These are phyloP conservation scores for Xyrauchen texanus DNA, from an alignment of 2,113 vertebrate species.

Conservation along the genomic window DNA sequence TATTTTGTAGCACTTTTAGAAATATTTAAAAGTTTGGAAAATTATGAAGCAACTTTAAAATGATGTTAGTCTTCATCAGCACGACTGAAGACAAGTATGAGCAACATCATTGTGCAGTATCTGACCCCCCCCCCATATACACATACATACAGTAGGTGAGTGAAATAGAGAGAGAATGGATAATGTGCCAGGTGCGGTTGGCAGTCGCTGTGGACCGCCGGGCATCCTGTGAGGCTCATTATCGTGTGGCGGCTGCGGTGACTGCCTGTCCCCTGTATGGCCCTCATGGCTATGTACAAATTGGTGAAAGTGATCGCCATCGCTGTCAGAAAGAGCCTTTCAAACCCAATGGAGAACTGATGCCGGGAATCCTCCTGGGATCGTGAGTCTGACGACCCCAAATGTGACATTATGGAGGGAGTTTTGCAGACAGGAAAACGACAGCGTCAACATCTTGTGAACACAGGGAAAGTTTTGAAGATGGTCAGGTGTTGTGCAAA, in stretches of 20 bases:
- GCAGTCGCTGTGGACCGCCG: neutral
- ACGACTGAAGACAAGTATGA: too few species aligned
- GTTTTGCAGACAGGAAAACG: slow-evolving; percentile 29
- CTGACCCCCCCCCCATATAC: too few species aligned
- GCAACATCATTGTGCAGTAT: too few species aligned
- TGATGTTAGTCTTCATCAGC: too few species aligned
- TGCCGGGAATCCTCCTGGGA: slow-evolving; percentile 31
- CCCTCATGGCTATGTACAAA: slow-evolving; percentile 82
- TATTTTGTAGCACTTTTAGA: too few species aligned
- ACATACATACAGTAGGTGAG: neutral
- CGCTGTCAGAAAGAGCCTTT: slow-evolving; percentile 45
- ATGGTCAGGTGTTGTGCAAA: neutral
- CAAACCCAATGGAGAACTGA: slow-evolving; percentile 41
- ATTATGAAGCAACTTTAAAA: too few species aligned
- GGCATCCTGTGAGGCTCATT: slow-evolving; percentile 71
- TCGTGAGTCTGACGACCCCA: slow-evolving; percentile 31
- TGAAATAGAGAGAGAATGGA: too few species aligned
- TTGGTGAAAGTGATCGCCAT: slow-evolving; percentile 76
- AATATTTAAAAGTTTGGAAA: too few species aligned
- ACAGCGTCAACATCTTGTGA: slow-evolving; percentile 35
- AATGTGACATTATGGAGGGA: slow-evolving; percentile 35
- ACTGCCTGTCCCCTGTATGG: slow-evolving; percentile 77
- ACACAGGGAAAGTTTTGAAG: neutral
- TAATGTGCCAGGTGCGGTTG: neutral
- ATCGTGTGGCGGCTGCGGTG: slow-evolving; percentile 70